Percentiles rank a stretch among this genome's conserved stretches.
Evolutionary conservation across 2,888 invertebrate species (phyloP).

Genomic region (Latheticus oryzae): DNA sequence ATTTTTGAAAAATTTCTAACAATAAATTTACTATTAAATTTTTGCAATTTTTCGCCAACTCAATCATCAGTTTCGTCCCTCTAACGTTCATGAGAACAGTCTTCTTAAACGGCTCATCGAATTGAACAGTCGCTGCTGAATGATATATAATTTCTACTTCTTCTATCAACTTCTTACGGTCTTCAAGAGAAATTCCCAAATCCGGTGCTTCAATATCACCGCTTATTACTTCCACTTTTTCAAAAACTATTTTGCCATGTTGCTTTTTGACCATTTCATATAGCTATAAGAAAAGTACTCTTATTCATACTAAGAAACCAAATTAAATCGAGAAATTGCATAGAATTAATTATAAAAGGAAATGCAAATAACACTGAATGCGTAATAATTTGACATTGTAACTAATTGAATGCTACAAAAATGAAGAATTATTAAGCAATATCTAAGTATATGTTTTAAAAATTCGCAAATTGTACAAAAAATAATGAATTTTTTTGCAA

Average conservation of each 20-base stretch:
- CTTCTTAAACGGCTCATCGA: conserved; percentile 89
- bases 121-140: conserved; percentile 77
- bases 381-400: no score
- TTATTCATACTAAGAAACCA: no score
- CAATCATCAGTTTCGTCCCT: conserved; percentile 87
- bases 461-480: no score
- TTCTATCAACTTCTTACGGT: conserved; percentile 72
- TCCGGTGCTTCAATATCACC: conserved; percentile 80
- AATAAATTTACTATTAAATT: conserved; percentile 76
- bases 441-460: no score
- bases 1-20: no score
- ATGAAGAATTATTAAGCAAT: no score
- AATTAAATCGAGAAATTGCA: no score
- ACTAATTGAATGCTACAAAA: no score
- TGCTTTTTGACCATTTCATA: conserved; percentile 18
- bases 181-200: conserved; percentile 73
- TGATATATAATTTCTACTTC: conserved; percentile 88
- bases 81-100: conserved; percentile 92
- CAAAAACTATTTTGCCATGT: conserved; percentile 43
- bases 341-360: no score
- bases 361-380: no score
- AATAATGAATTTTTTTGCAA: no score
- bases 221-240: conserved; percentile 75
- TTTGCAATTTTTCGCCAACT: conserved; percentile 80
- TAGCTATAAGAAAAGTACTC: no score